Percentiles rank a stretch among this genome's conserved stretches.
Evolutionary conservation across 1,140 invertebrate species (phyloP).

Genomic region (Eurosta solidaginis): DNA sequence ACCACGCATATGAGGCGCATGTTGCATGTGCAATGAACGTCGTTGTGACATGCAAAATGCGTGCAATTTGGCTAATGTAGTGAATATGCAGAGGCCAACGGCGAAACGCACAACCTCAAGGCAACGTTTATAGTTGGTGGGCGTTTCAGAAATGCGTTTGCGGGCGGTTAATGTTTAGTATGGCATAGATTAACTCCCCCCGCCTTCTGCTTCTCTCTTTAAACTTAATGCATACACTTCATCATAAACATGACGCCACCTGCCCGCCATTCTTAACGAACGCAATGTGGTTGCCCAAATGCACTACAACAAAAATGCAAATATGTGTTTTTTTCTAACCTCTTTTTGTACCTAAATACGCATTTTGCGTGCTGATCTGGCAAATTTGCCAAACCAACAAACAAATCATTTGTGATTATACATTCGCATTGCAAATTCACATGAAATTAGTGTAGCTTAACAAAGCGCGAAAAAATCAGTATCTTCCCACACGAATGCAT

Average conservation of each 20-base stretch:
- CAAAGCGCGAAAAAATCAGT: background rate
- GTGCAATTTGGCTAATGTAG: slow-evolving; percentile 24
- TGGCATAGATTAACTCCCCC: too few relatives aligned
- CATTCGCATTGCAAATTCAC: slow-evolving; percentile 16
- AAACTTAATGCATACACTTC: background rate
- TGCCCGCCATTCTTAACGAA: background rate
- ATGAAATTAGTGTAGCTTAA: slow-evolving; percentile 19
- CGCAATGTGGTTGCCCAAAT: background rate
- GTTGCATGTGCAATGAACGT: slow-evolving; percentile 17
- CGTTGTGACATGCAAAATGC: slow-evolving; percentile 25
- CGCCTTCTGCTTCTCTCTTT: background rate
- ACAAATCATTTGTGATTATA: slow-evolving; percentile 7
- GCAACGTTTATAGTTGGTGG: background rate
- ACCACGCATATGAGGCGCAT: slow-evolving; percentile 16
- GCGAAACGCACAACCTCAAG: background rate
- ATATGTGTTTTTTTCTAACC: background rate
- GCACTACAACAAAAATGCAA: background rate
- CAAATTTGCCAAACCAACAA: slow-evolving; percentile 28
- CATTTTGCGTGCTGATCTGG: slow-evolving; percentile 24
- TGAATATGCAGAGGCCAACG: background rate
- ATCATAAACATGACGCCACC: slow-evolving; percentile 8
- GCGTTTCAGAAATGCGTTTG: background rate
- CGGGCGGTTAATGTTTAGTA: background rate
- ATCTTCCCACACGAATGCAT: slow-evolving; percentile 19
- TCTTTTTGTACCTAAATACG: background rate